Conservation (phyloP, 2,797 vertebrate genomes). For the Heterohyrax brucei region DNA sequence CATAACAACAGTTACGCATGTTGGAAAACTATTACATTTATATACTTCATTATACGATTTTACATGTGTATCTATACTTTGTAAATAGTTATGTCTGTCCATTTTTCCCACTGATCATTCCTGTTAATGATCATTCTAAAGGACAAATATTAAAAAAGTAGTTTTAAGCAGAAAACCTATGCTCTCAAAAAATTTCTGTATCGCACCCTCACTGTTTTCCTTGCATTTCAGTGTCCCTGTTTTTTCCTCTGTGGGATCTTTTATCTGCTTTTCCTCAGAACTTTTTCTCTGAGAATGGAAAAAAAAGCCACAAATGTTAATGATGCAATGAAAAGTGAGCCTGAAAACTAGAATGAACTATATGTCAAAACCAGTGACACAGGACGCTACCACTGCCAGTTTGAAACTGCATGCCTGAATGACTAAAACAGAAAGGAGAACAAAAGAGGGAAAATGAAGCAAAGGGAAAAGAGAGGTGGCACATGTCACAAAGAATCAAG, state of each 20-base stretch:
- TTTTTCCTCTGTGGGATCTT: neutral
- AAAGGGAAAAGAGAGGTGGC: constrained; percentile 8
- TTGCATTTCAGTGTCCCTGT: neutral
- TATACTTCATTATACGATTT: neutral
- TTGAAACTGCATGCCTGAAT: neutral
- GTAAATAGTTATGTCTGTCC: neutral
- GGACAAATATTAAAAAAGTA: neutral
- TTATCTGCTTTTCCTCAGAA: neutral
- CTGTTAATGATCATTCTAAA: neutral
- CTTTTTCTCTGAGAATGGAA: neutral
- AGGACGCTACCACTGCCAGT: neutral
- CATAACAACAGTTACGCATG: neutral
- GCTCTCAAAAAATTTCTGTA: neutral
- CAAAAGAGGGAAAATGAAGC: neutral
- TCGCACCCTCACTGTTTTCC: neutral
- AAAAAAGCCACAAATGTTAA: constrained; percentile 45
- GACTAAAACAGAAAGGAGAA: constrained; percentile 7
- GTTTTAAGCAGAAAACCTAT: neutral
- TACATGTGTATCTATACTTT: neutral
- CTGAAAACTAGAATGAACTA: constrained; percentile 39
- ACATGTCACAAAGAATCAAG: neutral
- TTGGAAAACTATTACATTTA: neutral
- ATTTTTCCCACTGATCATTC: neutral
- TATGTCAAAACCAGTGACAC: constrained; percentile 60
- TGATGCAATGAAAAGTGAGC: constrained; percentile 37